Evolutionary conservation across 2,888 invertebrate genomes (phyloP), one percentile per base, ranked within the genome.

Genomic region (Allolobophora icterica): DNA sequence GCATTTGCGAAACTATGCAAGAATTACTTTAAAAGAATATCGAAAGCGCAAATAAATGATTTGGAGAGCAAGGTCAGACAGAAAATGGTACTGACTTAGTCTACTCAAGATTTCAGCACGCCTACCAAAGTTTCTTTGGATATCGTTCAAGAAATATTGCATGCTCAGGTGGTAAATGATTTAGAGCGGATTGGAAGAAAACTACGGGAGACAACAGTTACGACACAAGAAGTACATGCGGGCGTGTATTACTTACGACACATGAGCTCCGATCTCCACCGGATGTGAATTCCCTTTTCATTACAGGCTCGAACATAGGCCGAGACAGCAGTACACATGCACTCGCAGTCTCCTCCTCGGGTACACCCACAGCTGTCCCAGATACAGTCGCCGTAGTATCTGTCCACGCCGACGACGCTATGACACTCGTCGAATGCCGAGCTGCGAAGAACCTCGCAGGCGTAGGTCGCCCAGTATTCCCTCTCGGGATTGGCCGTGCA

Each of bases 281-380:
- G 96, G 91, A 98, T 96, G 8, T 96, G 96, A 19, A 98, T 97
- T 5, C 98, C 98, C 91, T 97, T 96, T 5, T 96, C 96, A 92
- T 97, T 97, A 94, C 98, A 98, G 92, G 97, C 97, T 93, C 97
- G 97, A 84, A 98, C 97, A 95, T 98, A 98, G 0, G 97, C 97
- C 0, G 98, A 97, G 38, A 98, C 95, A 21, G 98, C 97, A 0
- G 98, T 97, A 95, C 98, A 98, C 0, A 98, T 96, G 95, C 98
- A 98, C 93, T 97, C 97, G 95, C 98, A 98, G 94, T 98, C 98
- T 0, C 97, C 98, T 83, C 98, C 98, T 94, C 97, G 96, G 95
- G 98, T 98, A 94, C 98, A 98, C 33, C 97, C 97, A 95, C 98
- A 98, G 0, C 98, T 97, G 96, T 98, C 98, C 93, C 97, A 97